Evolutionary conservation across 2,113 vertebrate species (phyloP), one percentile per base, ranked within the genome.

Genomic region (Lynx canadensis): DNA sequence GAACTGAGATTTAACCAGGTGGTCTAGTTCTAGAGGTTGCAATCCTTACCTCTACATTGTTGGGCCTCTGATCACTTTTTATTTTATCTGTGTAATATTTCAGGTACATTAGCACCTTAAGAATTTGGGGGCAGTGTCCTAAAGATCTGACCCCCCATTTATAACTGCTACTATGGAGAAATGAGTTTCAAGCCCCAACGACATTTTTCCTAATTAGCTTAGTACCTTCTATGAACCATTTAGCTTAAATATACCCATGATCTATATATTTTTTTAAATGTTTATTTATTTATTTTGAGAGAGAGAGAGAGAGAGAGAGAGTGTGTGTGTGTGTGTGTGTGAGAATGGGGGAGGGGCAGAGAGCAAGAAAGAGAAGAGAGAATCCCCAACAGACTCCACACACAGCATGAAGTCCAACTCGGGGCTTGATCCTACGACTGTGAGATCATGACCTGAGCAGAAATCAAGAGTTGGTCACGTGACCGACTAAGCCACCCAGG

Each of bases 51-150:
- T 41, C 55, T 74, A 21, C 23, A 36, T 68, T 33, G 13, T 3
- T 80, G 21, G 48, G 73, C 36, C 18, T 31, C 13, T 89, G 38
- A 66, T 6, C 21, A 73, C 48, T 87, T 88, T 87, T n/a, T 15
- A 94, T 91, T 88, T 94, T 45, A 89, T 50, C 55, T 85, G 27
- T 33, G 16, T 74, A 80, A 65, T 66, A 92, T 57, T 94, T 74
- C 29, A 74, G 11, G 27, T 7, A 79, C 7, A 66, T 23, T 14
- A 82, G 57, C n/a, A 71, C 45, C 50, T 78, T 41, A 88, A 78
- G 45, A 95, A 94, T 76, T 76, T 82, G 8, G 6, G 29, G 29
- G 29, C 19, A 48, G 21, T 66, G 25, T 48, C 60, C 36, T 57
- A 33, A 94, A 91, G 79, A 89, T 29, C 21, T 65, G 60, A 45